A percentile compares a stretch with the other conserved stretches of the same genome.
Conservation (phyloP, 2,888 invertebrate genomes). For the Dynastes maya region DNA sequence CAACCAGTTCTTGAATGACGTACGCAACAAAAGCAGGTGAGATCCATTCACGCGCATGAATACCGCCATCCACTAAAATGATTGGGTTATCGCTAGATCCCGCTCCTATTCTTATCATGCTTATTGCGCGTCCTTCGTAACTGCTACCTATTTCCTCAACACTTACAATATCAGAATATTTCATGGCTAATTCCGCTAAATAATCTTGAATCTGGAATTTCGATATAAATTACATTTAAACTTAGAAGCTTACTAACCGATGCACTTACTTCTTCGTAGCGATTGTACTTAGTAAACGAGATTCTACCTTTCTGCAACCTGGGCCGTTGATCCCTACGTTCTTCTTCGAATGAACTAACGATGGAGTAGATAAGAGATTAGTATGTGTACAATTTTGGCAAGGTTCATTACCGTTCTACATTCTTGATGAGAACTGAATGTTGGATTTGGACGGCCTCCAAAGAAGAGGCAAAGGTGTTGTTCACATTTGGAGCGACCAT, state of each 20-base stretch:
- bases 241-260: slow-evolving; percentile 29
- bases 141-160: slow-evolving; percentile 75
- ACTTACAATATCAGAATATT: slow-evolving; percentile 72
- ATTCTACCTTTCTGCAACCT: slow-evolving; percentile 68
- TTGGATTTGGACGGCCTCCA: slow-evolving; percentile 66
- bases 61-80: slow-evolving; percentile 76
- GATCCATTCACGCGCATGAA: slow-evolving; percentile 83
- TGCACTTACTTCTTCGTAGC: slow-evolving; percentile 63
- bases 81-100: slow-evolving; percentile 73
- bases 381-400: neutral
- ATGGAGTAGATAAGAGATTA: neutral
- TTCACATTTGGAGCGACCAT: slow-evolving; percentile 69
- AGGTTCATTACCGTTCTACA: slow-evolving; percentile 68
- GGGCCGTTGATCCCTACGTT: slow-evolving; percentile 55
- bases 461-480: slow-evolving; percentile 63
- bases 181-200: slow-evolving; percentile 69
- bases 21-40: slow-evolving; percentile 78
- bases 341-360: slow-evolving; percentile 49
- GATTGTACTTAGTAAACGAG: slow-evolving; percentile 70
- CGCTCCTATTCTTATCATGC: slow-evolving; percentile 77
- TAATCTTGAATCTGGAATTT: slow-evolving; percentile 66
- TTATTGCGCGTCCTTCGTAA: slow-evolving; percentile 75
- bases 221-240: neutral
- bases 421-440: slow-evolving; percentile 70
- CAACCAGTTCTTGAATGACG: slow-evolving; percentile 77